A percentile compares a stretch with the other conserved stretches of the same genome.
Evolutionary conservation across 1,140 invertebrate genomes (phyloP).

Genomic region (Macrosteles quadrilineatus): DNA sequence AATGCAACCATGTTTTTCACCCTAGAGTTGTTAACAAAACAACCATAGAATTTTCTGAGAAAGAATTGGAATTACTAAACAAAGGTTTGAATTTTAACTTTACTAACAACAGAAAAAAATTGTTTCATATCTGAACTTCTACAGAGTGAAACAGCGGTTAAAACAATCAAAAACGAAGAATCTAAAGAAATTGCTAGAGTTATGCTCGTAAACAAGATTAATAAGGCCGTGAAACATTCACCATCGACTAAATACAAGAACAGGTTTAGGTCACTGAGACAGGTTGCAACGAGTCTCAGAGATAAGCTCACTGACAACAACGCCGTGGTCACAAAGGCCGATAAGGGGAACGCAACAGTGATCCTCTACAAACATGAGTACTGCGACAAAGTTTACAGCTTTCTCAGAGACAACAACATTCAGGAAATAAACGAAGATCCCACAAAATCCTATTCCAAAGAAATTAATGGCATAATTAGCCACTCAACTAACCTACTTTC

Average conservation of each 20-base stretch:
- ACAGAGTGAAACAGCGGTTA: not conserved
- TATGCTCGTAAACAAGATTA: not conserved
- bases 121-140: not conserved
- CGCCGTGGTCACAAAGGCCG: not conserved
- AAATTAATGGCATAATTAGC: not conserved
- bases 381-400: not conserved
- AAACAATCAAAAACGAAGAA: not conserved
- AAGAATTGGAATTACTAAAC: not conserved
- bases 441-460: not conserved
- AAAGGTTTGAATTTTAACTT: slow-evolving; percentile 2
- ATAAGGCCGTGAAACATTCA: not conserved
- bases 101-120: slow-evolving; percentile 6
- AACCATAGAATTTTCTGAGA: not conserved
- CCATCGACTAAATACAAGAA: not conserved
- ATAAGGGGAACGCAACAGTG: not conserved
- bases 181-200: not conserved
- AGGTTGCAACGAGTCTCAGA: not conserved
- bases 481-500: not conserved
- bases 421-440: not conserved
- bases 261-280: not conserved
- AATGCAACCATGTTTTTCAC: not conserved
- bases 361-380: not conserved
- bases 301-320: not conserved
- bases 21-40: slow-evolving; percentile 2
- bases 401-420: not conserved